Conservation (phyloP, 2,797 vertebrate genomes). For the Euthynnus affinis region DNA sequence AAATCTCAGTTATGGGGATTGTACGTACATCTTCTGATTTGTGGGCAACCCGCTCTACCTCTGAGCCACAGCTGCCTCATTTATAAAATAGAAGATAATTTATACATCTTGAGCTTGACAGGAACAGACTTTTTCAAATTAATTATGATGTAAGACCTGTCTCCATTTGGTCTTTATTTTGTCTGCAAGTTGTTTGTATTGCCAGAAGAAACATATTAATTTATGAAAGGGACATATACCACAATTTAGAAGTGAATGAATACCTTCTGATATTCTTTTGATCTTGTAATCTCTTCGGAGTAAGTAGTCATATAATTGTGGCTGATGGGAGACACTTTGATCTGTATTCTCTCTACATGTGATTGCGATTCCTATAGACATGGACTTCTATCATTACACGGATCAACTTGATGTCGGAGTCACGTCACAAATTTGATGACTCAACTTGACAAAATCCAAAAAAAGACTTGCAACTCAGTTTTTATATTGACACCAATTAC, state of each 20-base stretch:
- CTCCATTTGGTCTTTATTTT: background rate
- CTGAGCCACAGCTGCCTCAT: too few species aligned
- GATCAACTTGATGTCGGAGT: background rate
- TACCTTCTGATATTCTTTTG: background rate
- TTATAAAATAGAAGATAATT: slow-evolving; percentile 4
- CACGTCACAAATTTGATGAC: background rate
- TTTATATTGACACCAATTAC: background rate
- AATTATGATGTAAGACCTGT: background rate
- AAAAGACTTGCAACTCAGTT: background rate
- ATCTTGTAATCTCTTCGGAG: background rate
- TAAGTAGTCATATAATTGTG: slow-evolving; percentile 2
- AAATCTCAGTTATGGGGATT: background rate
- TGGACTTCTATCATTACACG: background rate
- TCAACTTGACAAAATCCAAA: background rate
- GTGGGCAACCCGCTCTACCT: too few species aligned
- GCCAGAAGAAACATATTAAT: background rate
- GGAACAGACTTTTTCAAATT: background rate
- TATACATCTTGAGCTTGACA: background rate
- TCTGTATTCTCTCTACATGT: background rate
- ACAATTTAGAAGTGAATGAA: background rate
- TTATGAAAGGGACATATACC: background rate
- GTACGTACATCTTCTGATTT: too few species aligned
- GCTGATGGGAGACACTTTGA: background rate
- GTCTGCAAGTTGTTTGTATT: background rate
- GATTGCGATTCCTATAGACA: background rate